Evolutionary conservation across 2,888 invertebrate species (phyloP).

Genomic region (Pyrrhosoma nymphula): DNA sequence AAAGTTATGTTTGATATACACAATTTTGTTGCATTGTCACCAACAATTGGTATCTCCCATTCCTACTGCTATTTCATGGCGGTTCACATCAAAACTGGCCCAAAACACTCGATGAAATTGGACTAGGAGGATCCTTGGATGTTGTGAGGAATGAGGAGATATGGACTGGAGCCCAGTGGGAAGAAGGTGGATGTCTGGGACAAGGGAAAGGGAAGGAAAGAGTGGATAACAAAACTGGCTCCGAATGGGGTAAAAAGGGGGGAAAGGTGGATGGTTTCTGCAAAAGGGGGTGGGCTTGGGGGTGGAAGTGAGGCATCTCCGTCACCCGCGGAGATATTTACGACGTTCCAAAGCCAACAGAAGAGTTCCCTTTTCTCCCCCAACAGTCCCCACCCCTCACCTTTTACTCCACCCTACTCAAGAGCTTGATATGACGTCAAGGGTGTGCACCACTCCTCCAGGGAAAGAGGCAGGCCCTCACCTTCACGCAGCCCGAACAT

Average conservation of each 20-base stretch:
- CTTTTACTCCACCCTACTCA: background rate
- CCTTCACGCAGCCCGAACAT: background rate
- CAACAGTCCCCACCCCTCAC: too few species aligned
- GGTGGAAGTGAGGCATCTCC: background rate
- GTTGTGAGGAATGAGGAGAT: background rate
- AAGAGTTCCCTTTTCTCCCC: background rate
- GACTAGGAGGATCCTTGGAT: background rate
- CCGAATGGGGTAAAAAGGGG: background rate
- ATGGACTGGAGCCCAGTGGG: background rate
- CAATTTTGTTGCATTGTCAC: too few species aligned
- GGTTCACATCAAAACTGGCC: too few species aligned
- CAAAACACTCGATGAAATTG: background rate
- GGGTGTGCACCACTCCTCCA: background rate
- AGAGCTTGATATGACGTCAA: constrained; percentile 11
- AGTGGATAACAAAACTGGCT: background rate
- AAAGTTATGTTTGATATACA: too few species aligned
- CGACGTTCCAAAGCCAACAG: constrained; percentile 48
- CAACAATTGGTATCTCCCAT: too few species aligned
- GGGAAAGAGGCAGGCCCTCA: background rate
- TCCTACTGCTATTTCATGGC: too few species aligned
- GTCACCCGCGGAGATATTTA: constrained; percentile 54
- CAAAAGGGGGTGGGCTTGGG: too few species aligned
- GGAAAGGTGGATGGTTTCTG: background rate
- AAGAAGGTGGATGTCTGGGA: background rate
- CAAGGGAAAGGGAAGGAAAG: background rate